Percentiles rank a stretch among this genome's conserved stretches.
Evolutionary conservation across 2,113 vertebrate genomes (phyloP).

Genomic region (Notiomystis cincta): DNA sequence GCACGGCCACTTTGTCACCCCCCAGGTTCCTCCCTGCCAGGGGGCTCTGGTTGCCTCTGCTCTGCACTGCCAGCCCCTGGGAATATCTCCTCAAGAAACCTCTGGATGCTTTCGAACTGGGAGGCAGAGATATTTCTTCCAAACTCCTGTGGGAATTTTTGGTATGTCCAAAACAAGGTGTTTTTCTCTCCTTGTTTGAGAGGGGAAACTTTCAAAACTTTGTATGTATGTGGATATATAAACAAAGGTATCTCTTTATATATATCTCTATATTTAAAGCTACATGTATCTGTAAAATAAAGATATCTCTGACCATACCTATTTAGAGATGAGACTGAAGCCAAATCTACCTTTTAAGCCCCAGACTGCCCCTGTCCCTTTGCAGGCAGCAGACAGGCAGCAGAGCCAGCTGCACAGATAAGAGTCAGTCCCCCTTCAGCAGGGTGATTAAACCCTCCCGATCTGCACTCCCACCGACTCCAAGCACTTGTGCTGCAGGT

Average conservation of each 20-base stretch:
- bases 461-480: neutral
- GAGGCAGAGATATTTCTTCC: neutral
- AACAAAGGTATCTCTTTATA: neutral
- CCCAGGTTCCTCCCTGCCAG: accelerated
- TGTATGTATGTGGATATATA: neutral
- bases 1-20: neutral
- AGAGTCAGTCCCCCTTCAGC: neutral
- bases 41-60: neutral
- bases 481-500: neutral
- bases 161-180: neutral
- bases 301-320: neutral
- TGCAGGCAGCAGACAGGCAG: neutral
- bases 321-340: neutral
- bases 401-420: slow-evolving; percentile 21
- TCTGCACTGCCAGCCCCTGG: neutral
- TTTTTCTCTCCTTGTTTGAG: neutral
- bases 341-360: neutral
- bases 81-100: neutral
- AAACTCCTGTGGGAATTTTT: neutral
- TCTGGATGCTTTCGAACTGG: accelerated
- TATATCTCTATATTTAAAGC: neutral
- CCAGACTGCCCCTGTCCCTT: neutral
- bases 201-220: neutral
- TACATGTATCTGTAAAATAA: neutral
- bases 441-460: neutral